Evolutionary conservation across 2,888 invertebrate genomes (phyloP).

Genomic region (Conus canariensis): DNA sequence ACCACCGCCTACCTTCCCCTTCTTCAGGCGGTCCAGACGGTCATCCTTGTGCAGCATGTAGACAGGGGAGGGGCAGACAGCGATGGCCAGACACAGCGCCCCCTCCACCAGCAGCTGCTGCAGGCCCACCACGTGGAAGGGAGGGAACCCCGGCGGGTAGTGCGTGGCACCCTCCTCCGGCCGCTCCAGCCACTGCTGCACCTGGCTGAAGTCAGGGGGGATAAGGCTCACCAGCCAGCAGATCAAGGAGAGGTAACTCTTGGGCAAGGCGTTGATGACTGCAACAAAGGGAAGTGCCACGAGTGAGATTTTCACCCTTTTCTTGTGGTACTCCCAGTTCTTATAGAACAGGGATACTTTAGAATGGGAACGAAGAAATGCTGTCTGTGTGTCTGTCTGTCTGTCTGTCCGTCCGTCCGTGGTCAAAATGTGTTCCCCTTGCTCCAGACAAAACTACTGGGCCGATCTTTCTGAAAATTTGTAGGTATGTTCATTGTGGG

Average conservation of each 20-base stretch:
- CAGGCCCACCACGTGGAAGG: constrained; percentile 73
- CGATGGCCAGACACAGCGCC: constrained; percentile 68
- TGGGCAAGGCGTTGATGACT: constrained; percentile 62
- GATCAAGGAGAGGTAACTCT: constrained; percentile 70
- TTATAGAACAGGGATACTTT: too few species aligned
- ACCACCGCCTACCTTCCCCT: constrained; percentile 62
- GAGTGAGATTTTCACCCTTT: too few species aligned
- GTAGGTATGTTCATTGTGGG: too few species aligned
- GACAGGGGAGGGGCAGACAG: constrained; percentile 66
- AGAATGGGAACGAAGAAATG: too few species aligned
- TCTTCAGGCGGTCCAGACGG: constrained; percentile 61
- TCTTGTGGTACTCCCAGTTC: too few species aligned
- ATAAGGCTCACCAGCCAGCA: constrained; percentile 74
- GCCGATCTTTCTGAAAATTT: too few species aligned
- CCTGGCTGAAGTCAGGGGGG: constrained; percentile 67
- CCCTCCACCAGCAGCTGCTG: constrained; percentile 73
- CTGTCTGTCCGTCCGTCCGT: too few species aligned
- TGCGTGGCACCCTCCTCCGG: constrained; percentile 11
- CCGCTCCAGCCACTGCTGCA: constrained; percentile 50
- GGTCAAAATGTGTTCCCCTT: too few species aligned
- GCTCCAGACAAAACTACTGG: too few species aligned
- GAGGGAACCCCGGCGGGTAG: constrained; percentile 46
- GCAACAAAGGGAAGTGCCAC: neutral
- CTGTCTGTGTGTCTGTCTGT: too few species aligned
- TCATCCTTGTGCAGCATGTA: constrained; percentile 55